These are phyloP conservation scores for Apostichopus leukothele DNA, from an alignment of 53 echinoderm and acorn worm species.

Conservation along the genomic window DNA sequence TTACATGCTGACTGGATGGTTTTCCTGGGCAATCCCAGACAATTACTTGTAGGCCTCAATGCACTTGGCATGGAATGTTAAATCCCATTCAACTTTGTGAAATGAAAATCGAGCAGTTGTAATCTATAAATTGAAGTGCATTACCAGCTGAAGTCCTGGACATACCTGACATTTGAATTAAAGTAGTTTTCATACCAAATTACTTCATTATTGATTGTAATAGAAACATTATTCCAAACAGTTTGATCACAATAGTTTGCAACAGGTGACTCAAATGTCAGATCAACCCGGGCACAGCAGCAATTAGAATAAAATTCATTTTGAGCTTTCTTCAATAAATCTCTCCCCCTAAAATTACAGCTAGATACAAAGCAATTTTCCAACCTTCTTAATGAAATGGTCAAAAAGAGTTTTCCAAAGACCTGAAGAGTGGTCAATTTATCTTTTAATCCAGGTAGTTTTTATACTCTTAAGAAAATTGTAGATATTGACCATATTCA, in stretches of 20 bases:
- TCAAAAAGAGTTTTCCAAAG: slow-evolving; percentile 19
- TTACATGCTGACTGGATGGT: background rate
- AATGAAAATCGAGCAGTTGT: background rate
- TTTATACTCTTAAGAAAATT: background rate
- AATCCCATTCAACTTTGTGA: background rate
- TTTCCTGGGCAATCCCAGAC: slow-evolving; percentile 5
- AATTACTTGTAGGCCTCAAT: slow-evolving; percentile 6
- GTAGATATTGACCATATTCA: slow-evolving; percentile 17
- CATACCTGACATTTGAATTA: background rate
- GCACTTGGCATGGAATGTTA: background rate
- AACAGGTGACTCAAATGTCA: slow-evolving; percentile 1
- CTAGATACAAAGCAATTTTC: background rate
- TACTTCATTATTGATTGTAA: background rate
- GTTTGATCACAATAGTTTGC: slow-evolving; percentile 10
- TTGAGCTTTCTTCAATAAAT: background rate
- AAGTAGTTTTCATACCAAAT: slow-evolving; percentile 3
- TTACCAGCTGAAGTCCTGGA: background rate
- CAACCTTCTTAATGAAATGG: background rate
- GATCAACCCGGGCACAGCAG: background rate
- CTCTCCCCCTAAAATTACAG: slow-evolving; percentile 6
- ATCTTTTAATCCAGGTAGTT: background rate
- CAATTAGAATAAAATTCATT: slow-evolving; percentile 2
- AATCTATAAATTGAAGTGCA: background rate
- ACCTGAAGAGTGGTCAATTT: background rate
- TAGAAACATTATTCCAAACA: slow-evolving; percentile 12